These are phyloP conservation scores for Mythimna pallens DNA, from an alignment of 2,888 invertebrate genomes.

Conservation along the genomic window DNA sequence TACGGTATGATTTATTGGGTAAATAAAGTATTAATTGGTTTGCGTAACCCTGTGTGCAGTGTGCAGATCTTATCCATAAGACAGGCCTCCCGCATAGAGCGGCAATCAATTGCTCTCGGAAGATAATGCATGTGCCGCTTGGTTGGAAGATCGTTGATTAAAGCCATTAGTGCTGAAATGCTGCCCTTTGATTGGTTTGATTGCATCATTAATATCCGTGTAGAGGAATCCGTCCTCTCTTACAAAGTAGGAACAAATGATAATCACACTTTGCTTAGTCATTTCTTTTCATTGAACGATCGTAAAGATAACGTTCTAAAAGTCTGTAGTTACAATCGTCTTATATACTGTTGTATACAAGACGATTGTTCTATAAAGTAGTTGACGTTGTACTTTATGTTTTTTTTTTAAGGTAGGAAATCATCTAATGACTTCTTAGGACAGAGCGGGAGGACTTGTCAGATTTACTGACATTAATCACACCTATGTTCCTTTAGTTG, in stretches of 20 bases:
- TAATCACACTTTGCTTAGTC: background rate
- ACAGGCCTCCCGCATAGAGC: conserved; percentile 32
- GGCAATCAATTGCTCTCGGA: conserved; percentile 7
- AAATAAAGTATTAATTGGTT: conserved; percentile 43
- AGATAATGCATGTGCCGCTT: conserved; percentile 5
- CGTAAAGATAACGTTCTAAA: too few relatives aligned
- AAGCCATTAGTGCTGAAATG: background rate
- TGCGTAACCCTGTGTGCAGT: conserved; percentile 23
- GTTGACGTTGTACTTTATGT: too few relatives aligned
- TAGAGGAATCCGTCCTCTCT: background rate
- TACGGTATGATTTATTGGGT: conserved; percentile 37
- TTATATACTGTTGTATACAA: too few relatives aligned
- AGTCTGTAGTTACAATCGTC: too few relatives aligned
- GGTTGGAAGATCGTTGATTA: background rate
- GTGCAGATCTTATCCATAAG: conserved; percentile 36
- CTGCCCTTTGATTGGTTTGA: background rate
- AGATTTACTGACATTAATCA: too few relatives aligned
- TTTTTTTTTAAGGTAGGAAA: too few relatives aligned
- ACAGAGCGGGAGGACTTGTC: too few relatives aligned
- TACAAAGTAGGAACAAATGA: background rate
- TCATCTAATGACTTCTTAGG: too few relatives aligned
- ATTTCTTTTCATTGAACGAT: too few relatives aligned
- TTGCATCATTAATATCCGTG: background rate
- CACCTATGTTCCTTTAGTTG: too few relatives aligned
- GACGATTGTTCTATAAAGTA: too few relatives aligned